Evolutionary conservation across 2,113 vertebrate species (phyloP).

Genomic region (Megaceryle maxima): DNA sequence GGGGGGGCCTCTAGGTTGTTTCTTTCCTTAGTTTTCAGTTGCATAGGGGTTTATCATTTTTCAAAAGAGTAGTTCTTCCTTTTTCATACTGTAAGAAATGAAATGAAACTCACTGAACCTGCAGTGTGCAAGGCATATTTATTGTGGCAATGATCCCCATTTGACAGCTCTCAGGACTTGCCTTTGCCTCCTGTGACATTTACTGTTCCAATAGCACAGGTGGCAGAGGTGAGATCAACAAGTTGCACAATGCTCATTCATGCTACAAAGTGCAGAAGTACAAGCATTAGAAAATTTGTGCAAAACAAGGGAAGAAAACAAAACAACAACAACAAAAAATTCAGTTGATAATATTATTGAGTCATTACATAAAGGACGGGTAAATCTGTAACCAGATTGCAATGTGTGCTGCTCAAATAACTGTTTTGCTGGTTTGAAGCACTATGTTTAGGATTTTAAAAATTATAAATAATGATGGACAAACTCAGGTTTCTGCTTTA

Average conservation of each 20-base stretch:
- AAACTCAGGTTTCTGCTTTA: not conserved
- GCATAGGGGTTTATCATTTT: not conserved
- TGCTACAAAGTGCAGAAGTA: not conserved
- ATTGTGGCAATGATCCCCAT: not conserved
- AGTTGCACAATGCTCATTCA: not conserved
- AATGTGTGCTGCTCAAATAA: not conserved
- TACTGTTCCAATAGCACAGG: not conserved
- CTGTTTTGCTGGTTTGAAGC: not conserved
- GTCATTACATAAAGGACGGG: not conserved
- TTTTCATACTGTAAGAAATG: not conserved
- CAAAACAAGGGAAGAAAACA: not conserved
- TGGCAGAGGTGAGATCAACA: not conserved
- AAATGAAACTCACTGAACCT: not conserved
- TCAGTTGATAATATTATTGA: not conserved
- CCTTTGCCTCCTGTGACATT: not conserved
- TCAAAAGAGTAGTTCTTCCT: not conserved
- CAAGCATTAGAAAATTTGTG: not conserved
- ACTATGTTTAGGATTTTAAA: not conserved
- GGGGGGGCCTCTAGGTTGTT: not conserved
- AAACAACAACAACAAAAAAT: not conserved
- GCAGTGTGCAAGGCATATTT: not conserved
- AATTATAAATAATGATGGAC: not conserved
- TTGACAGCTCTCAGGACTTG: not conserved
- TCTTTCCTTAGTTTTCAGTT: not conserved
- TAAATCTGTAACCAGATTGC: not conserved